Evolutionary conservation across 2,797 vertebrate genomes (phyloP).

Genomic region (Brotula barbata): DNA sequence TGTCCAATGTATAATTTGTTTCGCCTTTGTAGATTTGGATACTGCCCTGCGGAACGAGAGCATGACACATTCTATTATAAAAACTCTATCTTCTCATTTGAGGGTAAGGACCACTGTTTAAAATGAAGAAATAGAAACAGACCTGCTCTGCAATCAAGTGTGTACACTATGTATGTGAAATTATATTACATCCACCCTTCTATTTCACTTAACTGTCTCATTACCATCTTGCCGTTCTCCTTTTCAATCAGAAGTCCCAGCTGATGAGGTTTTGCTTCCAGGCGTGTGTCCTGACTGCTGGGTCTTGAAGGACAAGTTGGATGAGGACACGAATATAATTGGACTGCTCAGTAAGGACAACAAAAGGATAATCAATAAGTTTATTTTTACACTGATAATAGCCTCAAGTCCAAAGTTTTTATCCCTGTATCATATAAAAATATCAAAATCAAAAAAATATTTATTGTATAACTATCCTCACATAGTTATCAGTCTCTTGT

Average conservation of each 20-base stretch:
- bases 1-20: not conserved
- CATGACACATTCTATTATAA: accelerated
- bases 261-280: not conserved
- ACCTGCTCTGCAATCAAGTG: not conserved
- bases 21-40: slow-evolving; percentile 24
- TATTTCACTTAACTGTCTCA: not conserved
- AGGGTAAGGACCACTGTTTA: slow-evolving; percentile 29
- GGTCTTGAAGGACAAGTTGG: not conserved
- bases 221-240: not conserved
- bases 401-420: not conserved
- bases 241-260: slow-evolving; percentile 15
- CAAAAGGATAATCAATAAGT: not conserved
- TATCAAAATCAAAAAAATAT: too few relatives aligned
- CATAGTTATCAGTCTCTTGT: too few relatives aligned
- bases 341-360: slow-evolving; percentile 39
- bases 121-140: too few relatives aligned
- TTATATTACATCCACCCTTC: too few relatives aligned
- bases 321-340: too few relatives aligned
- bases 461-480: too few relatives aligned
- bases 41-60: not conserved
- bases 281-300: slow-evolving; percentile 48
- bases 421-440: not conserved
- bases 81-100: accelerated
- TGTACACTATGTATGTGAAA: not conserved
- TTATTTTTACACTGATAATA: not conserved